phyloP scores from a whole-genome alignment of 1,140 invertebrate species.

The Hylaeus anthracinus region DNA sequence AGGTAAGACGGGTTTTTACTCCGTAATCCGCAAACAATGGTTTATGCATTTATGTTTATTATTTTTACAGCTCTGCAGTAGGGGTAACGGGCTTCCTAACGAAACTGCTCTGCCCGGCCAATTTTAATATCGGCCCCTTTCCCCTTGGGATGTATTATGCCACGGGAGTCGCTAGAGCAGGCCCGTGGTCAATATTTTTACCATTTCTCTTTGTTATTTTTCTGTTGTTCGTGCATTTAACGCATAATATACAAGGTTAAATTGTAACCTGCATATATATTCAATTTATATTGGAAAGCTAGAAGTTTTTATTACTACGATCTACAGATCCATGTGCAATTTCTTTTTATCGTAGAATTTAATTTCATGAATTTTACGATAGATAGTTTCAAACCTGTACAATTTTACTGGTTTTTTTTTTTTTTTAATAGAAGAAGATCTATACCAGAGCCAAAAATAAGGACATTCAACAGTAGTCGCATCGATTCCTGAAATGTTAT shows the following conservation, averaged over 20 bases:
- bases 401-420: no score
- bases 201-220: not conserved
- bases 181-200: not conserved
- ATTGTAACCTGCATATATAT: no score
- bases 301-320: no score
- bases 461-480: no score
- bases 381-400: no score
- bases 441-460: no score
- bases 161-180: not conserved
- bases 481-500: no score
- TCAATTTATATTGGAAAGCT: no score
- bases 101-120: not conserved
- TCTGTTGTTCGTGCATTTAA: not conserved
- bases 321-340: no score
- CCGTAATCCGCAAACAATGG: constrained; percentile 60
- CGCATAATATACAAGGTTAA: not conserved
- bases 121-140: constrained; percentile 25
- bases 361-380: no score
- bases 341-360: no score
- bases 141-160: not conserved
- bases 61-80: constrained; percentile 66
- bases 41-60: constrained; percentile 72
- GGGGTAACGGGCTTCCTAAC: constrained; percentile 22
- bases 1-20: constrained; percentile 60
- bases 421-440: no score